phyloP scores from a whole-genome alignment of 2,797 vertebrate genomes.

The Brotula barbata region DNA sequence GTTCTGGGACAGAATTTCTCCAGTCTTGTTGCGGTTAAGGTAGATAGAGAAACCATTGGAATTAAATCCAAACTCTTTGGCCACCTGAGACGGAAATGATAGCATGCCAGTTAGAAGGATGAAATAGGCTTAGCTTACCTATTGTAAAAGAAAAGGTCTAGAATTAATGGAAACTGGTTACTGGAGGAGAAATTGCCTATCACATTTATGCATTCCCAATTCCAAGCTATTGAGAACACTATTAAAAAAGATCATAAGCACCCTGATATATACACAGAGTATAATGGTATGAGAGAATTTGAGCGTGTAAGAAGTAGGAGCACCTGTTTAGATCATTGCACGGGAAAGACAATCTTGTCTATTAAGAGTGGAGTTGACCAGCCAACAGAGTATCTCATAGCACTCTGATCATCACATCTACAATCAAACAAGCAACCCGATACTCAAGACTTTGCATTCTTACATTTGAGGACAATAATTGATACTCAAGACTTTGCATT shows the following conservation, averaged over 20 bases:
- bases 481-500: not conserved
- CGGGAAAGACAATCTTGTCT: slow-evolving; percentile 14
- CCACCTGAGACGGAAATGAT: slow-evolving; percentile 81
- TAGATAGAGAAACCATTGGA: slow-evolving; percentile 95
- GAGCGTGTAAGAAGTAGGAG: slow-evolving; percentile 14
- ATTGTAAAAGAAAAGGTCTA: too few species aligned
- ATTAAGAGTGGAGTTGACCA: slow-evolving; percentile 8
- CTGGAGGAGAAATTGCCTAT: too few species aligned
- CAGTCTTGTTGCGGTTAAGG: slow-evolving; percentile 94
- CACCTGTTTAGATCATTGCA: slow-evolving; percentile 12
- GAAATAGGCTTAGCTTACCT: too few species aligned
- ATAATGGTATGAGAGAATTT: slow-evolving; percentile 17
- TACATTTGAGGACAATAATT: not conserved
- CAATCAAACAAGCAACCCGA: not conserved
- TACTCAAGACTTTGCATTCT: not conserved
- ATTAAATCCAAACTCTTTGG: slow-evolving; percentile 95
- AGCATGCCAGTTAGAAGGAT: too few species aligned
- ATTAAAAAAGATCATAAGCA: not conserved
- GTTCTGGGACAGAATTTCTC: slow-evolving; percentile 90
- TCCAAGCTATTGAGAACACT: too few species aligned
- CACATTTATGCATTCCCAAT: too few species aligned
- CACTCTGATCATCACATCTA: slow-evolving; percentile 15
- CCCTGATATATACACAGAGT: slow-evolving; percentile 27
- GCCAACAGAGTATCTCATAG: not conserved
- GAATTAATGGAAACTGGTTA: too few species aligned